Base-by-base conservation (phyloP, 2,113 vertebrate species). In the Zosterops hypoxanthus region DNA sequence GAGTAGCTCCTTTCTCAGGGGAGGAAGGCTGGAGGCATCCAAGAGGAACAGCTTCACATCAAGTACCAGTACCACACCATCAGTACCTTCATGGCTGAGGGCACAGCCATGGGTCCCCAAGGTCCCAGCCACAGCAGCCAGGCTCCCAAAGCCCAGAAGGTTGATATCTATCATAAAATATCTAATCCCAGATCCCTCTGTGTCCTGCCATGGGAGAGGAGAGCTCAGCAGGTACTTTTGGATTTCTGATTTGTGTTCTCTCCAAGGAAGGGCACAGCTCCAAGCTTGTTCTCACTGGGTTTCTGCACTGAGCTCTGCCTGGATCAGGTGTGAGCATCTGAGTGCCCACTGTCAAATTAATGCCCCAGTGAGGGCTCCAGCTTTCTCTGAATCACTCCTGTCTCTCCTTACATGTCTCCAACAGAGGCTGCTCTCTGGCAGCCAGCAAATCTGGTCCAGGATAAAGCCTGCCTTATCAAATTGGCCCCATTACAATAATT, bases 1-100 rank as follows among this genome's bases (percentile, higher is more conserved):
- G 29, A 94, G 66, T 59, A 60, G 64, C 47, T 92, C 47, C 91
- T 82, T 86, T 93, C 82, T 96, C 57, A 76, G 61, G 68, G 82
- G 76, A 88, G 25, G 44, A 81, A 84, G 52, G 46, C 31, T 92
- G 61, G 31, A 86, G 72, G 61, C 46, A 94, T 79, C 82, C 49
- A 76, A 56, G 23, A 95, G 64, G 59, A 94, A 70, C 60, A 94
- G 39, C 28, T 50, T 50, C 56, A 79, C 66, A 25, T 76, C 76
- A 56, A 44, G n/a, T 28, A 17, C 56, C 69, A 39, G 56, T 39
- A 39, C 39, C 39, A 39, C 39, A 39, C 39, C 60, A 92, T 26
- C 26, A 21, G 12, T 29, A 46, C 29, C 14, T 76, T 79, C 28
- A 49, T 11, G 26, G 53, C 80, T 55, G 52, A 77, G 22, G 42